Base-by-base conservation (phyloP, 2,797 vertebrate genomes). In the Coccyzus lansbergi region DNA sequence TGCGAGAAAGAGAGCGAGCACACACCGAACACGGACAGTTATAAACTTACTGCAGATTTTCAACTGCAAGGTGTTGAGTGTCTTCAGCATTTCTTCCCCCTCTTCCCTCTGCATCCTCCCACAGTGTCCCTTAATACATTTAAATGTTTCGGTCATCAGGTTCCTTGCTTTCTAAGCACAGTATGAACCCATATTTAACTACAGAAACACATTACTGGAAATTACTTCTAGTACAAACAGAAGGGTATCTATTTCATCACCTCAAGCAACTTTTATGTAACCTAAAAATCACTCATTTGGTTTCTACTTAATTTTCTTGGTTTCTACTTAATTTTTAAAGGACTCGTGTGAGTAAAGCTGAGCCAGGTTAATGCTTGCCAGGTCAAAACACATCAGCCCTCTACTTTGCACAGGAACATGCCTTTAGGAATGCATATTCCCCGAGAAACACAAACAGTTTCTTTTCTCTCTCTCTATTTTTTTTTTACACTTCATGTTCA, bases 141-240 rank as follows among this genome's bases (percentile, higher is more conserved):
- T 17, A n/a, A 19, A 19, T 1, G 24, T 19, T 58, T 59, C 25
- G 10, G 20, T 13, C 51, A 19, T 21, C 6, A 5, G 2, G 7
- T 65, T n/a, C 62, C 26, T 19, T 2, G 42, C 42, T 76, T 28
- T 19, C 60, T 12, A 60, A 12, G 18, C 33, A 7, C 14, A 20
- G 2, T 2, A 21, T 42, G 28, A 86, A 25, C 46, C 29, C 11
- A 0, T 29, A 71, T 58, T 74, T 71, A 81, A 76, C 58, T 63
- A 55, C 29, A 92, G 36, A 74, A 71, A 75, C 40, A 67, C 51
- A 92, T 59, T 78, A 36, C 46, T 62, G 62, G 69, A 87, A 85
- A 83, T 52, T 42, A 80, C 33, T 75, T 77, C 44, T 75, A 46
- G 25, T 74, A 77, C 3, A 3, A 77, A 64, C 42, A 31, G 33